Evolutionary conservation across 2,113 vertebrate species (phyloP).

Genomic region (Gracilinanus agilis): DNA sequence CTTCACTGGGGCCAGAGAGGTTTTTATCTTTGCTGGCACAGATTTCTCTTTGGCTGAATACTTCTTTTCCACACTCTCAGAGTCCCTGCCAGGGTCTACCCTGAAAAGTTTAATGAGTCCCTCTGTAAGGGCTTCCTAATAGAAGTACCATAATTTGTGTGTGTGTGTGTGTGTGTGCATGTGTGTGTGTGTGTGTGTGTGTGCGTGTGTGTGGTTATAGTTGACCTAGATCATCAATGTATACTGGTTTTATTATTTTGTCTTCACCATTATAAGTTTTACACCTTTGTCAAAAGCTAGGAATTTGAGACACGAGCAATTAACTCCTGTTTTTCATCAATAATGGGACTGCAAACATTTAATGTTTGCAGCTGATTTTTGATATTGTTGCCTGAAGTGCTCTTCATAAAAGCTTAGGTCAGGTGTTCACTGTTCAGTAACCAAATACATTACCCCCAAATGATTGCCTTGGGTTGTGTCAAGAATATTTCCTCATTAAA

Average conservation of each 20-base stretch:
- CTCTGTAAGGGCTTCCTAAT: rapidly evolving
- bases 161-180: neutral
- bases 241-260: slow-evolving; percentile 1
- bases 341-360: neutral
- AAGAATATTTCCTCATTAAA: neutral
- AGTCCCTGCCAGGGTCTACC: slow-evolving; percentile 10
- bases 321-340: neutral
- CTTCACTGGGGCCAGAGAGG: slow-evolving; percentile 24
- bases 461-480: neutral
- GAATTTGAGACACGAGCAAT: slow-evolving; percentile 24
- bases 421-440: neutral
- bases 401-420: neutral
- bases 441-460: slow-evolving; percentile 45
- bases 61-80: slow-evolving; percentile 38
- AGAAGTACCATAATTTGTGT: neutral
- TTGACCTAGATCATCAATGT: slow-evolving; percentile 31
- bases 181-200: neutral
- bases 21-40: slow-evolving; percentile 62
- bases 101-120: neutral
- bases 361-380: slow-evolving; percentile 8
- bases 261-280: slow-evolving; percentile 26
- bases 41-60: slow-evolving; percentile 34
- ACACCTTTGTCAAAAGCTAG: neutral
- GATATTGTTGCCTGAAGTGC: neutral
- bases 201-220: neutral